These are phyloP conservation scores for Altica lythri DNA, from an alignment of 2,888 invertebrate species.

Conservation along the genomic window DNA sequence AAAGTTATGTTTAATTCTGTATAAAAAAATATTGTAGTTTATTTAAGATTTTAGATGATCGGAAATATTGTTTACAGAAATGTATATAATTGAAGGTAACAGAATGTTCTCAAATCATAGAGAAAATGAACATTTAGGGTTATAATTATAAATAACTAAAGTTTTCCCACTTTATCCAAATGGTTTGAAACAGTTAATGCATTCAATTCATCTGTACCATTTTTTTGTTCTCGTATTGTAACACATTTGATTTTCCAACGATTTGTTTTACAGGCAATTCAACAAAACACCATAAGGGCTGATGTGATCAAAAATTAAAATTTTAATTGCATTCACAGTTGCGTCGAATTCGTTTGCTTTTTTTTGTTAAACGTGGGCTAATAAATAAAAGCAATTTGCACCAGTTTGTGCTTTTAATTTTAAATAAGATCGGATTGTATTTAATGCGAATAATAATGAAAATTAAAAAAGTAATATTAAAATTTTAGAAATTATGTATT, in stretches of 20 bases:
- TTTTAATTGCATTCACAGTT: constrained; percentile 17
- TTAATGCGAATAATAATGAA: neutral
- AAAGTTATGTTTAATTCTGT: too few relatives aligned
- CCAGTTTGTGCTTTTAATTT: neutral
- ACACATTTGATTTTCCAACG: neutral
- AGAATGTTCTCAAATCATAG: too few relatives aligned
- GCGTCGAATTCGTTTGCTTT: neutral
- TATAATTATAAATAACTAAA: too few relatives aligned
- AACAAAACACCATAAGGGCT: constrained; percentile 7
- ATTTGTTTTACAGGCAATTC: neutral
- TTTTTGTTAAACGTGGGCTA: neutral
- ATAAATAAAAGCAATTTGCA: neutral
- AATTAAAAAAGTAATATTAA: too few relatives aligned
- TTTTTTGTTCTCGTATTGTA: neutral
- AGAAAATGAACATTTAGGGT: too few relatives aligned
- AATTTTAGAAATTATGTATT: too few relatives aligned
- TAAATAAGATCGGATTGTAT: neutral
- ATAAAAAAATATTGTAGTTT: too few relatives aligned
- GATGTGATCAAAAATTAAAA: constrained; percentile 18
- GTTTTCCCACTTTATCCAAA: too few relatives aligned
- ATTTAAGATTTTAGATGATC: too few relatives aligned
- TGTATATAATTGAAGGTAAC: too few relatives aligned
- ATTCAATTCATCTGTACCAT: neutral
- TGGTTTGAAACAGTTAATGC: neutral
- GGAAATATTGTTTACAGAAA: too few relatives aligned